Base-by-base conservation (phyloP, 2,113 vertebrate genomes). In the Psilopsiagon aurifrons region DNA sequence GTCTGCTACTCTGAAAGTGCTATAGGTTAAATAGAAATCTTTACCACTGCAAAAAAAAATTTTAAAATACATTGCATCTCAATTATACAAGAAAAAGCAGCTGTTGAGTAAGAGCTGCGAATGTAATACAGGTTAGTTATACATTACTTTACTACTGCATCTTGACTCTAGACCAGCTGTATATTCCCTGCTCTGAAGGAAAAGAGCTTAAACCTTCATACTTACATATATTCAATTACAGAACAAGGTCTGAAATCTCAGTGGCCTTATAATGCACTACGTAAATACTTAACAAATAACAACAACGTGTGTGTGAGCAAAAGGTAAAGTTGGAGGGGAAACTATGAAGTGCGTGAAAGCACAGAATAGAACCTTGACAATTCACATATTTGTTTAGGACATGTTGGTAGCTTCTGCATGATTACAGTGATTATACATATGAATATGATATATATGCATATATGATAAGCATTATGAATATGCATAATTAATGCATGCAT, bases 1-100 rank as follows among this genome's bases (percentile, higher is more conserved):
- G 83, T 71, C 51, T 68, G 60, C 29, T 93, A 66, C 13, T 76
- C 80, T 46, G 39, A 80, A 74, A 80, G 23, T 46, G n/a, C 86
- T 91, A 77, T 17, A 83, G 59, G 16, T 90, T 90, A 90, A 97
- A 95, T 75, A 95, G 76, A 66, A 71, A 25, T 71, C 60, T 85
- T 82, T 91, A 88, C 68, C 44, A 68, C 57, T 82, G 80, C 62
- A 70, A 70, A 86, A 81, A 81, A 80, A 37, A 76, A 17, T 80
- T 37, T 46, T 79, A 86, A 69, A 59, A 60, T 46, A 27, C 28
- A 78, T 11, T 88, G 47, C 35, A 20, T 62, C 82, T 91, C 77
- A 75, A n/a, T 79, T 88, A 79, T n/a, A 74, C 22, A 68, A 82
- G 31, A 39, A 13, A 85, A 62, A 64, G 11, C 16, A 39, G 60